These are phyloP conservation scores for Aptenodytes forsteri DNA, from an alignment of 2,113 vertebrate genomes.

Conservation along the genomic window DNA sequence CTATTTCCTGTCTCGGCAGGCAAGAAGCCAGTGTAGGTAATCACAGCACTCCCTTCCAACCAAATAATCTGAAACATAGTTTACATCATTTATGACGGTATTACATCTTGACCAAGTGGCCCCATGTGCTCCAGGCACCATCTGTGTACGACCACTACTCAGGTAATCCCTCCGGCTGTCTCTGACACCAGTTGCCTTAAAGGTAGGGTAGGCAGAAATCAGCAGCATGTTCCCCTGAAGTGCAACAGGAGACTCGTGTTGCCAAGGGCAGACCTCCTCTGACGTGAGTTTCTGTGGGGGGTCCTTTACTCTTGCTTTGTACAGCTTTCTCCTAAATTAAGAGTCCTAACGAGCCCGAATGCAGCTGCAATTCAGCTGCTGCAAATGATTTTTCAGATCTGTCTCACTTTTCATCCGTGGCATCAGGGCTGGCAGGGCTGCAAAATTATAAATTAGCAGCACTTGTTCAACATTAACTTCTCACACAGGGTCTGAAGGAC, in stretches of 20 bases:
- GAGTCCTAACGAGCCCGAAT: not conserved
- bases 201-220: not conserved
- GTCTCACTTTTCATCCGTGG: not conserved
- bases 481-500: not conserved
- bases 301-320: not conserved
- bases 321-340: not conserved
- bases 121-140: not conserved
- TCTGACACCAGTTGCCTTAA: not conserved
- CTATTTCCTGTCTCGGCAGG: not conserved
- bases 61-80: not conserved
- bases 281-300: fast-evolving
- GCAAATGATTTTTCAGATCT: not conserved
- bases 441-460: not conserved
- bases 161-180: not conserved
- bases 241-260: fast-evolving
- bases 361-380: not conserved
- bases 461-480: not conserved
- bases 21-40: not conserved
- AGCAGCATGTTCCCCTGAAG: not conserved
- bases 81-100: not conserved
- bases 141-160: fast-evolving
- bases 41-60: not conserved
- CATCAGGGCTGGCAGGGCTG: not conserved
- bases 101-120: not conserved
- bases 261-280: not conserved